Percentiles rank a stretch among this genome's conserved stretches.
phyloP scores from a whole-genome alignment of 2,797 vertebrate genomes.

The Spinus pinus region DNA sequence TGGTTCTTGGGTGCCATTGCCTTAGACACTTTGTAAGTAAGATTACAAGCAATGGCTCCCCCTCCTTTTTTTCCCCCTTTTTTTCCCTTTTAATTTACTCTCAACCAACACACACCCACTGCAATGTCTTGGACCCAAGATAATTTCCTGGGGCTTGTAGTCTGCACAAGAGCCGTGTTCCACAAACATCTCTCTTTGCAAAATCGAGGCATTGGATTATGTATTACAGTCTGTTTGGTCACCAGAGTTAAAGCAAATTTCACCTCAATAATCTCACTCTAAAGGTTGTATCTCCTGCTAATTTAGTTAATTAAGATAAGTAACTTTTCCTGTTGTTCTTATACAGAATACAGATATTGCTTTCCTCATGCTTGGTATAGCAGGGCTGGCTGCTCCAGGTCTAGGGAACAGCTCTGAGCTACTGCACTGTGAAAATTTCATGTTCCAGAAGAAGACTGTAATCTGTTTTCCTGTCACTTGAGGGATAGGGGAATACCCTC shows the following conservation, averaged over 20 bases:
- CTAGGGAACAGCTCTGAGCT: neutral
- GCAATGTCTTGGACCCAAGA: neutral
- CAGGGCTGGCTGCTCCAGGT: neutral
- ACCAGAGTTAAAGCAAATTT: neutral
- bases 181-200: neutral
- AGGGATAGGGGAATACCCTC: neutral
- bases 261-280: neutral
- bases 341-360: neutral
- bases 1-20: neutral
- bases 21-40: fast-evolving
- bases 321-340: neutral
- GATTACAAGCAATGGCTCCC: neutral
- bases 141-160: neutral
- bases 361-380: neutral
- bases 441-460: neutral
- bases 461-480: fast-evolving
- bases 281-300: neutral
- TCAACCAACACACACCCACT: fast-evolving
- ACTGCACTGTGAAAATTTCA: neutral
- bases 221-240: neutral
- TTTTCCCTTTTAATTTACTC: neutral
- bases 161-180: neutral
- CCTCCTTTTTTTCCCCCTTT: fast-evolving
- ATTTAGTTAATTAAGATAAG: neutral
- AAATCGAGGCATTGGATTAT: neutral